phyloP scores from a whole-genome alignment of 2,113 vertebrate species.

The Parus major region DNA sequence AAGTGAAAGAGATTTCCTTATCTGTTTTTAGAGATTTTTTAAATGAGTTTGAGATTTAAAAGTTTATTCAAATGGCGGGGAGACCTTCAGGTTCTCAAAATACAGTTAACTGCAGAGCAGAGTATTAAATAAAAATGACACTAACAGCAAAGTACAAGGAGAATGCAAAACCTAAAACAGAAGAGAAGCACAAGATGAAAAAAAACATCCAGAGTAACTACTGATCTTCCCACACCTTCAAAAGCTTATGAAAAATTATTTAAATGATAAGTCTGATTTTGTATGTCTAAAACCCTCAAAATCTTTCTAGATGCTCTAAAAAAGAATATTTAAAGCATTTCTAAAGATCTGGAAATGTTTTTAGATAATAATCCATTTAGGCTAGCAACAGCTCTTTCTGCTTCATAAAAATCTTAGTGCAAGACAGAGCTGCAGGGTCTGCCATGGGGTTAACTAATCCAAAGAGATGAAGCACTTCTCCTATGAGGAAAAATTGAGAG shows the following conservation, averaged over 20 bases:
- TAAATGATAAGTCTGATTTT: neutral
- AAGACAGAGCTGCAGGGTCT: neutral
- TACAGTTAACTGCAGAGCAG: neutral
- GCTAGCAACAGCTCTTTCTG: fast-evolving
- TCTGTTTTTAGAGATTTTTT: neutral
- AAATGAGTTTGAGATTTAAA: neutral
- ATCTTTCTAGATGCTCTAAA: neutral
- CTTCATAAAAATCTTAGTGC: neutral
- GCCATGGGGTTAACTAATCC: neutral
- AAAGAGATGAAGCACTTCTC: neutral
- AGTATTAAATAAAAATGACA: neutral
- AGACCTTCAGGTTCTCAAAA: neutral
- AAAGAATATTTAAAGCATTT: neutral
- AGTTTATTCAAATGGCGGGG: neutral
- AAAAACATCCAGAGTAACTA: neutral
- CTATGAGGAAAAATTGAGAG: neutral
- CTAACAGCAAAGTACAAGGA: neutral
- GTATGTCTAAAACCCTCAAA: neutral
- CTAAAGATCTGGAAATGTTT: neutral
- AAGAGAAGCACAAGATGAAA: neutral
- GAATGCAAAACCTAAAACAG: neutral
- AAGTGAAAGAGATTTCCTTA: neutral
- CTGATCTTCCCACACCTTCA: neutral
- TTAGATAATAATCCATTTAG: neutral
- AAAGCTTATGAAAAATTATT: neutral